Base-by-base conservation (phyloP, 1,140 invertebrate genomes). In the Chironomus striatipennis region DNA sequence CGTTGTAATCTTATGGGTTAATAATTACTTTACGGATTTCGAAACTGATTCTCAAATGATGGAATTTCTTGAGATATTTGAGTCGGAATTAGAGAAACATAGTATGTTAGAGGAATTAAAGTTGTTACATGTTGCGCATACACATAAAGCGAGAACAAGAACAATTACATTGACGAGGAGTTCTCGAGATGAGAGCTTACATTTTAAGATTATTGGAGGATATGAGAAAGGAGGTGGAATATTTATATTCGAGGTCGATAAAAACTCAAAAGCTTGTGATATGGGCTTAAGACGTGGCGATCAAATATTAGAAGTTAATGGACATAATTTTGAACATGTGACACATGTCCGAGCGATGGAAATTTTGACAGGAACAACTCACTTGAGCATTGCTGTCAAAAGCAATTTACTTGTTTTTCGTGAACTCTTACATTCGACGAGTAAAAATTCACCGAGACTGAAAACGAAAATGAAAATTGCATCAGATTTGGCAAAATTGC, bases 1-100 rank as follows among this genome's bases (percentile, higher is more conserved):
- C 75, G 96, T 99, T 0, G 93, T 99, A 0, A 84, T 99, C 2
- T 85, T 98, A 0, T 99, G 98, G 98, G 97, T 99, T 0, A 99
- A 98, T 82, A 99, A 98, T 83, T 97, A 99, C 85, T 99, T 99
- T 80, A 98, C 96, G 24, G 98, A 99, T 82, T 99, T 99, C 85
- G 98, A 99, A 84, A 96, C 91, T 7, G 93, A 97, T 85, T 90
- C 94, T 42, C 89, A 90, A 43, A 97, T 99, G 95, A 97, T 97
- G 89, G 94, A 96, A 77, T 97, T 98, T 81, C 83, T 99, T 70
- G 96, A 98, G 83, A 90, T 90, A 73, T 99, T 99, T 85, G 96
- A 99, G 84, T 84, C 86, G 67, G 89, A 89, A 74, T 84, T 98
- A 73, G 94, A 96, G 79, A 85, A 86, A 76, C 92, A 95, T 78